These are phyloP conservation scores for Onthophagus taurus DNA, from an alignment of 1,140 invertebrate species.

Conservation along the genomic window DNA sequence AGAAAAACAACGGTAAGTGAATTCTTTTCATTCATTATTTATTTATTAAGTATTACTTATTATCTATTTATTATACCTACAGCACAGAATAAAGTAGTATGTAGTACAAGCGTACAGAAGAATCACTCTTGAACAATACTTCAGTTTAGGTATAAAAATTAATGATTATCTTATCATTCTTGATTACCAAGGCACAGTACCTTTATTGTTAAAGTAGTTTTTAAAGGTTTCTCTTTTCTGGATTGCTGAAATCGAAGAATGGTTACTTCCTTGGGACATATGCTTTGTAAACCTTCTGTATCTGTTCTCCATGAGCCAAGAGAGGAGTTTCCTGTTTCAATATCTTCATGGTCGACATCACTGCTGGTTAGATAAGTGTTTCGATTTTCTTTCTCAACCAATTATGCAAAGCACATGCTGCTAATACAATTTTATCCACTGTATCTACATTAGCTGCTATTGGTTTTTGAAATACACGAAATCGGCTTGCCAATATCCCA, in stretches of 20 bases:
- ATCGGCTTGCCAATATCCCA: constrained; percentile 25
- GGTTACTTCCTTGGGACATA: constrained; percentile 1
- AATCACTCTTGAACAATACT: too few relatives aligned
- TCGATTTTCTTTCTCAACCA: constrained; percentile 5
- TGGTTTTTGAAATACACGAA: constrained; percentile 13
- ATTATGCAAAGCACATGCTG: constrained; percentile 17
- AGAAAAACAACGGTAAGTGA: too few relatives aligned
- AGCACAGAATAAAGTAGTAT: too few relatives aligned
- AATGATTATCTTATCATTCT: too few relatives aligned
- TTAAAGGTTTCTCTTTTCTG: neutral
- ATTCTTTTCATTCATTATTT: too few relatives aligned
- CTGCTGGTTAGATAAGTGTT: constrained; percentile 1
- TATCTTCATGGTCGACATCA: constrained; percentile 6
- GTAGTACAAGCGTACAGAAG: too few relatives aligned
- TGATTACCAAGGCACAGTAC: constrained; percentile 3
- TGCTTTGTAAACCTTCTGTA: neutral
- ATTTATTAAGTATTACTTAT: too few relatives aligned
- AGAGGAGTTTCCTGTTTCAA: constrained; percentile 3
- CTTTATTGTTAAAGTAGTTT: constrained; percentile 6
- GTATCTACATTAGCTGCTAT: constrained; percentile 14
- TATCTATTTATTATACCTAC: too few relatives aligned
- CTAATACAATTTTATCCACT: constrained; percentile 14
- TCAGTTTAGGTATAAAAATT: too few relatives aligned
- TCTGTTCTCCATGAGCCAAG: constrained; percentile 8
- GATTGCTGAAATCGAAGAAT: neutral